Conservation (phyloP, 1,140 invertebrate genomes). For the Philopotamus ludificatus region DNA sequence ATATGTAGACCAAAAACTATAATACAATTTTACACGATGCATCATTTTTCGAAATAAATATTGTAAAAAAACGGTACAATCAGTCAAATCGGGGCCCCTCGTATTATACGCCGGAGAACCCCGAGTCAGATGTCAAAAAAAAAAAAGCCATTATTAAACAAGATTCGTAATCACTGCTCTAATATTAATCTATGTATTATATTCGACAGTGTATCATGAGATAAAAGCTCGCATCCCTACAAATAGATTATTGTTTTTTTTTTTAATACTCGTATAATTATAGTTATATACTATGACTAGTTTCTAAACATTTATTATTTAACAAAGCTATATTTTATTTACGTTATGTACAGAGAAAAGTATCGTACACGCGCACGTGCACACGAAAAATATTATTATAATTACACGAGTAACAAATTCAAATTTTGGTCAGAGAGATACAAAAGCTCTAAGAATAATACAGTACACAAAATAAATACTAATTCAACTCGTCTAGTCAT, state of each 20-base stretch:
- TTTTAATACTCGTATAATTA: not conserved
- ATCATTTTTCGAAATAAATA: not conserved
- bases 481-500: not conserved
- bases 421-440: constrained; percentile 18
- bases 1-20: constrained; percentile 10
- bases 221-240: too few relatives aligned
- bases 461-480: constrained; percentile 20
- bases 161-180: not conserved
- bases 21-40: not conserved
- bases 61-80: not conserved
- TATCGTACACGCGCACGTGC: not conserved
- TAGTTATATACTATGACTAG: constrained; percentile 20
- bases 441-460: constrained; percentile 2
- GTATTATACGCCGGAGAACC: not conserved
- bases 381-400: not conserved
- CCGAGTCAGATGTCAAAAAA: not conserved
- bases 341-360: not conserved
- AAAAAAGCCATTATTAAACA: not conserved
- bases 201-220: too few relatives aligned
- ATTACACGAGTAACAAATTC: not conserved
- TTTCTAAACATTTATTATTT: not conserved
- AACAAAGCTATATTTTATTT: not conserved
- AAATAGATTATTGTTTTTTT: too few relatives aligned
- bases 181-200: not conserved
- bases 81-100: not conserved